Evolutionary conservation across 2,797 vertebrate species (phyloP).

Genomic region (Pseudocheirus occidentalis): DNA sequence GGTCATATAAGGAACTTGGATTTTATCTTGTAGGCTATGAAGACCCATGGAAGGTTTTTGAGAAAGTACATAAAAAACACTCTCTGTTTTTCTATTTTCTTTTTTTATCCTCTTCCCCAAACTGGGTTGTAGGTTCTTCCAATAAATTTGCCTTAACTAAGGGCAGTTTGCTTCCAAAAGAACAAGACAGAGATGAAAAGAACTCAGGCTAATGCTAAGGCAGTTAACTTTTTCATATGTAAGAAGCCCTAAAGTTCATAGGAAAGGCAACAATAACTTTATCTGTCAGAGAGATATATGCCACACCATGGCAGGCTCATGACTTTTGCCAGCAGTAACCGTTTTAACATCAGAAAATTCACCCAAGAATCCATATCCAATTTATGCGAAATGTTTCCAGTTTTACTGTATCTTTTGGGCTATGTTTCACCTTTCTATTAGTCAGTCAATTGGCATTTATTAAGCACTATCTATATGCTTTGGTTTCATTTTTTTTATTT

Average conservation of each 20-base stretch:
- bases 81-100: neutral
- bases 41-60: neutral
- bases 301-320: neutral
- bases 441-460: neutral
- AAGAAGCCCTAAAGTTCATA: neutral
- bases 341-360: neutral
- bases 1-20: neutral
- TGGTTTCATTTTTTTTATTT: neutral
- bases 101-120: no score
- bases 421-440: neutral
- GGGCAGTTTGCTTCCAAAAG: neutral
- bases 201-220: neutral
- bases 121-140: neutral
- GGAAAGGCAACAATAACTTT: neutral
- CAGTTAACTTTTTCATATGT: neutral
- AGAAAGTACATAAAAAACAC: neutral
- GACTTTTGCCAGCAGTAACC: neutral
- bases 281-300: neutral
- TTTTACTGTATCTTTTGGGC: neutral
- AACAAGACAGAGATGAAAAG: neutral
- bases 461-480: neutral
- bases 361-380: neutral
- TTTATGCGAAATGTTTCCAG: neutral
- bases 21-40: neutral
- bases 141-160: neutral